Evolutionary conservation across 2,797 vertebrate species (phyloP), one percentile per base, ranked within the genome.

Genomic region (Peromyscus attwateri): DNA sequence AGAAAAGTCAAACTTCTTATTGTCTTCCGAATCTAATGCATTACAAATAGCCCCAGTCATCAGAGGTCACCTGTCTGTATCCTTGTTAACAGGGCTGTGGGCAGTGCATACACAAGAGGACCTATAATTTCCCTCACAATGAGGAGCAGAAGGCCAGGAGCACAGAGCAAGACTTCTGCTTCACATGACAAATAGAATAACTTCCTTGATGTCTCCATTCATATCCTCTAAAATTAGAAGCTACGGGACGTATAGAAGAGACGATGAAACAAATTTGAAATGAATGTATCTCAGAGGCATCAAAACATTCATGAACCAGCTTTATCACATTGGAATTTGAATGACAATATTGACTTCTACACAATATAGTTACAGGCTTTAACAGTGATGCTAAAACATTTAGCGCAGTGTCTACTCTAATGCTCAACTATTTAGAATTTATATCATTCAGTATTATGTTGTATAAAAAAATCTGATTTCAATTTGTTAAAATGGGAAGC

Each of bases 201-300:
- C 13, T 71, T 79, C 21, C 76, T 88, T 37, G 3, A 66, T n/a
- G 29, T 55, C 1, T 13, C 2, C 3, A 27, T 29, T 13, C 11
- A 2, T 25, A 60, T n/a, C 27, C 21, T 92, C 77, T 52, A 40
- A 11, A 81, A 64, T 0, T 55, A 27, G 3, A 84, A 62, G 11
- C 14, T n/a, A 2, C 3, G 81, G 31, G 34, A 0, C 37, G 21
- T 4, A 4, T 57, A 60, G 3, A 83, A 57, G 4, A 66, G 37
- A 17, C 92, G 9, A 57, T 29, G 25, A 79, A 87, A 37, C 34
- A 66, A 95, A 73, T 43, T 96, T 70, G 21, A 84, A 82, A 89
- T 75, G 31, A 89, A 6, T 27, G 34, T 3, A 5, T 43, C 46
- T 1, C 14, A 87, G 2, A 79, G 10, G 0, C 37, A 6, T 85